Percentiles rank a stretch among this genome's conserved stretches.
Conservation (phyloP, 2,888 invertebrate species). For the Phyllotreta striolata region DNA sequence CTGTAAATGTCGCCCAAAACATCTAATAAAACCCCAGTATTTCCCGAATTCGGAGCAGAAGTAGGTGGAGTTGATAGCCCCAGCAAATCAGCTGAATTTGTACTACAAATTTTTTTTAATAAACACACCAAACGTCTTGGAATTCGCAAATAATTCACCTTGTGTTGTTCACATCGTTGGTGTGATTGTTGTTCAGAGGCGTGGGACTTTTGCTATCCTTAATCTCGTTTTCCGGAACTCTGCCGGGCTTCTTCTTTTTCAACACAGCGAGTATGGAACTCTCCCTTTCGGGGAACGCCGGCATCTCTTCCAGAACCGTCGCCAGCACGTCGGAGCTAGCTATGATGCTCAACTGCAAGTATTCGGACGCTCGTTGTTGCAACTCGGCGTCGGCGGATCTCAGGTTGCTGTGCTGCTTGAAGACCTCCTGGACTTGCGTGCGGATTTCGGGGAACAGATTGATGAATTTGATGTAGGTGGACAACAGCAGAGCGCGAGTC, state of each 20-base stretch:
- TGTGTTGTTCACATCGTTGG: conserved; percentile 63
- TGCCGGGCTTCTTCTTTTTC: conserved; percentile 97
- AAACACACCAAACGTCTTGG: background rate
- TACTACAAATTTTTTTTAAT: conserved; percentile 33
- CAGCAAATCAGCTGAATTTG: conserved; percentile 79
- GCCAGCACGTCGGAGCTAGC: conserved; percentile 97
- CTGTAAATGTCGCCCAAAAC: conserved; percentile 90
- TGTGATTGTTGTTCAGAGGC: conserved; percentile 63
- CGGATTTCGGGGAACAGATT: conserved; percentile 99
- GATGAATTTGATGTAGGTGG: conserved; percentile 99
- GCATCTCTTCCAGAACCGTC: conserved; percentile 99
- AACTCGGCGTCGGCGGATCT: conserved; percentile 98
- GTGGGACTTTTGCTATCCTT: conserved; percentile 83
- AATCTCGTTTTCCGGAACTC: conserved; percentile 88
- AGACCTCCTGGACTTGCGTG: conserved; percentile 90
- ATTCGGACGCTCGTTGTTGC: conserved; percentile 98
- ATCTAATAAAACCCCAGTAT: conserved; percentile 85
- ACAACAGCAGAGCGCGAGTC: conserved; percentile 94
- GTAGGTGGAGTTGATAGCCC: conserved; percentile 90
- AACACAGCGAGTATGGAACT: conserved; percentile 96
- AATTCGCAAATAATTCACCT: conserved; percentile 38
- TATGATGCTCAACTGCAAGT: conserved; percentile 93
- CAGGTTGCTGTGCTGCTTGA: conserved; percentile 92
- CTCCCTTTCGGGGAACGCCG: conserved; percentile 98
- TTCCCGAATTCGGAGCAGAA: conserved; percentile 69